Conservation (phyloP, 2,113 vertebrate genomes). For the Myiagra hebetior region DNA sequence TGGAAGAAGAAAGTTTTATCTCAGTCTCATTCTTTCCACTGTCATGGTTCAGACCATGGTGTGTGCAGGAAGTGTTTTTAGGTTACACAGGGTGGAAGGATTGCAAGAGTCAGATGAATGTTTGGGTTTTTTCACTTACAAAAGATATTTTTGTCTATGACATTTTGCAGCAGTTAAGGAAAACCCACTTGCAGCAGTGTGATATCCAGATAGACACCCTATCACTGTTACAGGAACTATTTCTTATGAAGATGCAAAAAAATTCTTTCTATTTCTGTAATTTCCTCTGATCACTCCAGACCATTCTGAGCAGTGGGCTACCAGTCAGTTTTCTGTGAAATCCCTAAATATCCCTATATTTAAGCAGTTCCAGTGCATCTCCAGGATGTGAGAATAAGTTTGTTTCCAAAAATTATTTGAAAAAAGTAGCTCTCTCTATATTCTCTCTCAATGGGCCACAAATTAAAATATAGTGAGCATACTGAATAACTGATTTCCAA, state of each 20-base stretch:
- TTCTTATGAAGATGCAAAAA: background rate
- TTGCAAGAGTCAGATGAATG: background rate
- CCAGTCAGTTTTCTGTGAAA: background rate
- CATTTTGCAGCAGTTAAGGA: constrained; percentile 3
- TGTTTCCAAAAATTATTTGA: background rate
- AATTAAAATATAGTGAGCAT: background rate
- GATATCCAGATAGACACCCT: background rate
- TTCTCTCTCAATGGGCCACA: background rate
- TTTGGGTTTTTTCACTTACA: background rate
- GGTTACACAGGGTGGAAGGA: background rate
- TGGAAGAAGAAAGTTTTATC: background rate
- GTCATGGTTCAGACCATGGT: background rate
- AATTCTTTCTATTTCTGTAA: background rate
- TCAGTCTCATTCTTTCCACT: background rate
- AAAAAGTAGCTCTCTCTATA: background rate
- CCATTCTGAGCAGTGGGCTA: background rate
- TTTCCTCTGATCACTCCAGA: background rate
- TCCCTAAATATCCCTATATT: background rate
- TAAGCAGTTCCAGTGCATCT: background rate
- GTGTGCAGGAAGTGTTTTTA: background rate
- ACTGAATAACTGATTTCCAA: background rate
- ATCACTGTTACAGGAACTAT: background rate
- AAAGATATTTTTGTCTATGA: constrained; percentile 15
- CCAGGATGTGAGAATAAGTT: background rate
- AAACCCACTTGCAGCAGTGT: background rate